Conservation (phyloP, 2,113 vertebrate species). For the Pomatostomus ruficeps region DNA sequence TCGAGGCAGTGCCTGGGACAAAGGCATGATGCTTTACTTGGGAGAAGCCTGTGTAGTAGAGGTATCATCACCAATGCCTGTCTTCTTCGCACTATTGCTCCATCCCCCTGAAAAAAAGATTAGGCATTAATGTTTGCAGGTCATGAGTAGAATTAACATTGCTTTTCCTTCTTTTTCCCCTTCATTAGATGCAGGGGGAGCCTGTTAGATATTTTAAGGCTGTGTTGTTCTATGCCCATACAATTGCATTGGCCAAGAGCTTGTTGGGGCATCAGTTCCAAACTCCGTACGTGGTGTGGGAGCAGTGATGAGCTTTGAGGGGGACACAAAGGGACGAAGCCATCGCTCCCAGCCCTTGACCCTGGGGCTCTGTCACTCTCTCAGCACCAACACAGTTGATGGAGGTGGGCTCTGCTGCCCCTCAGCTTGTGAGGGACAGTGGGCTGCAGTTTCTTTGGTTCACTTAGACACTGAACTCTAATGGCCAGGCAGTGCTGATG, state of each 20-base stretch:
- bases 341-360: rapidly evolving
- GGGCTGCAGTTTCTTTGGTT: not conserved
- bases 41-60: not conserved
- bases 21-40: not conserved
- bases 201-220: not conserved
- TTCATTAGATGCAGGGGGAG: not conserved
- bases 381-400: rapidly evolving
- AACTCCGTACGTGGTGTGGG: rapidly evolving
- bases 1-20: not conserved
- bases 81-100: not conserved
- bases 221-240: rapidly evolving
- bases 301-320: rapidly evolving
- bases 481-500: not conserved
- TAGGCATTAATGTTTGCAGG: not conserved
- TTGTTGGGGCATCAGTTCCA: not conserved
- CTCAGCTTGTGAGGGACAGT: rapidly evolving
- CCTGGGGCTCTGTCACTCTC: rapidly evolving
- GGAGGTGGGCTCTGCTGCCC: not conserved
- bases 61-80: not conserved
- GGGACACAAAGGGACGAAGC: rapidly evolving
- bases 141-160: not conserved
- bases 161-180: not conserved
- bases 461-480: not conserved
- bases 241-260: rapidly evolving
- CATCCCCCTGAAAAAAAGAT: not conserved